phyloP scores from a whole-genome alignment of 2,888 invertebrate species.

The Smittia sp. region DNA sequence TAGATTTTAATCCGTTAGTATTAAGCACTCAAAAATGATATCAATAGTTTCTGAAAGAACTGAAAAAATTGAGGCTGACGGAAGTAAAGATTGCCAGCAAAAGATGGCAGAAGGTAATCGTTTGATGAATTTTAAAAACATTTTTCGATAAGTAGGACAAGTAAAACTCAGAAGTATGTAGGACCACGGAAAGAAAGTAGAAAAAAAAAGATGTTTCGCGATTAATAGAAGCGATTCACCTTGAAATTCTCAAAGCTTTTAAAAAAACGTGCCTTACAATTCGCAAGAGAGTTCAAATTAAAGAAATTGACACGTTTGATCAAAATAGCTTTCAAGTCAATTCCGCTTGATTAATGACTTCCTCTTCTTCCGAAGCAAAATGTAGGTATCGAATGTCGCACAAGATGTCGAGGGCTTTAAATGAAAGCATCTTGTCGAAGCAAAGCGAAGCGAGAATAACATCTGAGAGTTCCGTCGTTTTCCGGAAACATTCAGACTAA shows the following conservation, averaged over 20 bases:
- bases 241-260: not conserved
- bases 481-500: conserved; percentile 10
- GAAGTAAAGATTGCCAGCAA: too few relatives aligned
- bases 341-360: conserved; percentile 37
- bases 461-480: not conserved
- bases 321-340: conserved; percentile 35
- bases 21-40: too few relatives aligned
- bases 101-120: too few relatives aligned
- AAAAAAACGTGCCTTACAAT: not conserved
- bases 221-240: not conserved
- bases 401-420: not conserved
- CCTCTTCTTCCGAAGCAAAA: not conserved
- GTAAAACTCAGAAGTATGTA: too few relatives aligned
- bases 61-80: too few relatives aligned
- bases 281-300: not conserved
- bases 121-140: too few relatives aligned
- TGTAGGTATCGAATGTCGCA: not conserved
- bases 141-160: too few relatives aligned
- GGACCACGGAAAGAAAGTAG: too few relatives aligned
- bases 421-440: not conserved
- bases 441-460: not conserved
- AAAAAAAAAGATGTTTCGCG: too few relatives aligned
- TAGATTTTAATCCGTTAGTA: too few relatives aligned
- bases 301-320: conserved; percentile 30
- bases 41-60: too few relatives aligned